Conservation (phyloP, 2,888 invertebrate species). For the Linyphia triangularis region DNA sequence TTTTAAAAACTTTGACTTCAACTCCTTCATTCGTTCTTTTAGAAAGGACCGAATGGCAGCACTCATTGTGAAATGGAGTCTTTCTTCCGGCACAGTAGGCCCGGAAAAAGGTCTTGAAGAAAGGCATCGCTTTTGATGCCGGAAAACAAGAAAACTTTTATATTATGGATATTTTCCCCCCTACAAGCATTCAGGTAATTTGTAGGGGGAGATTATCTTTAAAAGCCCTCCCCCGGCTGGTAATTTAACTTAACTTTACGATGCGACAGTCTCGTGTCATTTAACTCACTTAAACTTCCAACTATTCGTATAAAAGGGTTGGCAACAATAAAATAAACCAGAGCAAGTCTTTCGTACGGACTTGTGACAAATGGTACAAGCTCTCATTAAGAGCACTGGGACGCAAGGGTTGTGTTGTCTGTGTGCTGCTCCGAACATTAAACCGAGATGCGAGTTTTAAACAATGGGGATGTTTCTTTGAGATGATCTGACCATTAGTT, state of each 20-base stretch:
- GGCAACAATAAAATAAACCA: constrained; percentile 48
- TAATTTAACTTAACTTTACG: constrained; percentile 70
- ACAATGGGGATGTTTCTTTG: constrained; percentile 52
- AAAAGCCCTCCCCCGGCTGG: constrained; percentile 10
- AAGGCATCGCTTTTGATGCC: constrained; percentile 51
- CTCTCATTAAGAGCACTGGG: constrained; percentile 55
- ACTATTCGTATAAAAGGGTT: constrained; percentile 49
- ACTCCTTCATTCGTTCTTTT: constrained; percentile 57
- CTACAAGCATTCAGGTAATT: constrained; percentile 53
- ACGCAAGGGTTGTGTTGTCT: constrained; percentile 22
- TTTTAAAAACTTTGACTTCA: constrained; percentile 48
- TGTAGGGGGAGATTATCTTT: neutral
- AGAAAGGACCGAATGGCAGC: neutral
- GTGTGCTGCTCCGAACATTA: constrained; percentile 30
- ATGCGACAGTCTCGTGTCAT: constrained; percentile 57
- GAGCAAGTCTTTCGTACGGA: neutral
- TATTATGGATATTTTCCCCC: constrained; percentile 38
- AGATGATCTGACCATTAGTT: constrained; percentile 33
- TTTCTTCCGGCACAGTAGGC: constrained; percentile 64
- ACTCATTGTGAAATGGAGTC: constrained; percentile 62
- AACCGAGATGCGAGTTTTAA: constrained; percentile 56
- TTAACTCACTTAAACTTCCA: constrained; percentile 73
- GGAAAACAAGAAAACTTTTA: constrained; percentile 63
- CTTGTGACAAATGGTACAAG: constrained; percentile 58
- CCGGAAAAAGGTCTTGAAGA: constrained; percentile 58